A percentile compares a stretch with the other conserved stretches of the same genome.
Conservation (phyloP, 2,113 vertebrate genomes). For the Takifugu bimaculatus region DNA sequence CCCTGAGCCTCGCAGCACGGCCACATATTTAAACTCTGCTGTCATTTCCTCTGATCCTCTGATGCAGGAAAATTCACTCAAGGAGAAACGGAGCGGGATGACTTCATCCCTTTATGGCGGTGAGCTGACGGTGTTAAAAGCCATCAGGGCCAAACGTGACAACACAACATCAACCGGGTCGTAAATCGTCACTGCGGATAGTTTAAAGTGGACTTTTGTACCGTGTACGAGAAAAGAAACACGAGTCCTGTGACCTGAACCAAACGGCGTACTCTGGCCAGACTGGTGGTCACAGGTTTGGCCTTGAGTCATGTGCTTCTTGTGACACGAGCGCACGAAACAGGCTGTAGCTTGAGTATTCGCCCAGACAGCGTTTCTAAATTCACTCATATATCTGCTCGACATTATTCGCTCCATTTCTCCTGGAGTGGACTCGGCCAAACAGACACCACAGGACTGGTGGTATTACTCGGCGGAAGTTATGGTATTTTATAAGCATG, state of each 20-base stretch:
- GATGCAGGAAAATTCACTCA: conserved; percentile 35
- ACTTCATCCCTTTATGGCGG: conserved; percentile 16
- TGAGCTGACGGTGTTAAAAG: conserved; percentile 12
- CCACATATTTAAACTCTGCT: conserved; percentile 56
- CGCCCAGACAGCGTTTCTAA: conserved; percentile 58
- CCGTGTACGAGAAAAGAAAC: conserved; percentile 31
- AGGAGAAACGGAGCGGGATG: conserved; percentile 14
- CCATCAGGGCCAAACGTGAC: conserved; percentile 2
- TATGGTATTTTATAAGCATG: conserved; percentile 1
- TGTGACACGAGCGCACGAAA: conserved; percentile 51
- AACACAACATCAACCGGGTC: conserved; percentile 9
- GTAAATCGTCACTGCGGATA: conserved; percentile 20
- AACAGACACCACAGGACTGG: conserved; percentile 23
- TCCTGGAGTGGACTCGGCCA: conserved; percentile 18
- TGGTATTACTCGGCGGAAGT: conserved; percentile 30
- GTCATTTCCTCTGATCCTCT: conserved; percentile 57
- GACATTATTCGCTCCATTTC: conserved; percentile 32
- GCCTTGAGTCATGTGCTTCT: conserved; percentile 60
- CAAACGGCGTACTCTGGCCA: conserved; percentile 44
- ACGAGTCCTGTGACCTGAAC: conserved; percentile 36
- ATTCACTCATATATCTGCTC: conserved; percentile 47
- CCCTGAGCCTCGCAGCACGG: conserved; percentile 50
- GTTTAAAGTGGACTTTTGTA: too few species aligned
- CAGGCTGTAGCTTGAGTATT: conserved; percentile 45
- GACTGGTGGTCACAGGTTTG: conserved; percentile 33